These are phyloP conservation scores for Sebastolobus alascanus DNA, from an alignment of 2,797 vertebrate genomes.

Conservation along the genomic window DNA sequence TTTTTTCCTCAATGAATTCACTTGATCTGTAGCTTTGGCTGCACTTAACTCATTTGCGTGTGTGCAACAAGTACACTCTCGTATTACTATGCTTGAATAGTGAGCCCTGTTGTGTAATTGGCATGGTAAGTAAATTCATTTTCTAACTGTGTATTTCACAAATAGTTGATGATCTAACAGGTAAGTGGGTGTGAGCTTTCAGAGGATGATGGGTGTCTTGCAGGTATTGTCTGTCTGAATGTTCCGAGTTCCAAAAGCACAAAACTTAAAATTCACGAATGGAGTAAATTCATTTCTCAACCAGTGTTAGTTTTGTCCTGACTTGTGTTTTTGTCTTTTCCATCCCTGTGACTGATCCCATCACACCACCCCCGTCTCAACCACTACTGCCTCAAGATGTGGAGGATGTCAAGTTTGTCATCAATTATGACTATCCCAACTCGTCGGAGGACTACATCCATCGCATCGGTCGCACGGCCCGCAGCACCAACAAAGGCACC, in stretches of 20 bases:
- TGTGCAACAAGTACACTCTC: not conserved
- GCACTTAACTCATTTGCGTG: slow-evolving; percentile 27
- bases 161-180: slow-evolving; percentile 24
- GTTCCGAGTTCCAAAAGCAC: slow-evolving; percentile 36
- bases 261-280: not conserved
- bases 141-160: slow-evolving; percentile 20
- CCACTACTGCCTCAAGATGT: slow-evolving; percentile 85
- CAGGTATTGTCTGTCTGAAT: slow-evolving; percentile 65
- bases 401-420: slow-evolving; percentile 99
- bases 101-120: slow-evolving; percentile 40
- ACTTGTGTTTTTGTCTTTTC: slow-evolving; percentile 46
- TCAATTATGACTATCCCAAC: slow-evolving; percentile 99
- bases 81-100: not conserved
- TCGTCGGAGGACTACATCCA: slow-evolving; percentile 98
- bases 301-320: not conserved
- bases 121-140: slow-evolving; percentile 43
- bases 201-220: slow-evolving; percentile 42
- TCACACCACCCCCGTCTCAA: not conserved
- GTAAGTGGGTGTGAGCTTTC: slow-evolving; percentile 60
- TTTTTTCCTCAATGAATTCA: not conserved
- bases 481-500: slow-evolving; percentile 98
- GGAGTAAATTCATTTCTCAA: not conserved
- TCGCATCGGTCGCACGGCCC: slow-evolving; percentile 95
- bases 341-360: slow-evolving; percentile 31
- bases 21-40: slow-evolving; percentile 18